phyloP scores from a whole-genome alignment of 2,113 vertebrate genomes.

The Bambusicola thoracicus region DNA sequence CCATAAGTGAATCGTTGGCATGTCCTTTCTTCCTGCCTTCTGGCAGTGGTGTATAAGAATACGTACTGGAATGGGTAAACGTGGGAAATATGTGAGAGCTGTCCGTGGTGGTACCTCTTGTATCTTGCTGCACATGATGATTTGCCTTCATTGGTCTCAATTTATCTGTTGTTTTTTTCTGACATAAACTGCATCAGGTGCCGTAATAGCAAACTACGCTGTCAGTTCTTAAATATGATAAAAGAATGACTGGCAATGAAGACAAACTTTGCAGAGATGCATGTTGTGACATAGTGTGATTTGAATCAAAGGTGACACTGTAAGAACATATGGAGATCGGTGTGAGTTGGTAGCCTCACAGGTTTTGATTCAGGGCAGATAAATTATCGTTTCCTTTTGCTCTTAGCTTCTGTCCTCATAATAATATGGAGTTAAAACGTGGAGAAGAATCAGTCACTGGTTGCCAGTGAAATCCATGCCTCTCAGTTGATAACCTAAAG shows the following conservation, averaged over 20 bases:
- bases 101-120: fast-evolving
- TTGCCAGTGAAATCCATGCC: neutral
- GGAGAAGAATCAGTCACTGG: neutral
- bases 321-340: neutral
- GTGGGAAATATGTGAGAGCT: neutral
- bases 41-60: neutral
- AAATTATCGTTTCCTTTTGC: neutral
- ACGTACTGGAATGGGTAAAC: neutral
- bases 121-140: neutral
- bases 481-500: neutral
- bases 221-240: neutral
- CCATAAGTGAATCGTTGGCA: neutral
- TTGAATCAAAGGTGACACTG: neutral
- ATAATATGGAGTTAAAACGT: neutral
- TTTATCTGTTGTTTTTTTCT: neutral
- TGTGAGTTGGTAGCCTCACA: neutral
- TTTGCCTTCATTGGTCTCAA: neutral
- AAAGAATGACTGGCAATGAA: neutral
- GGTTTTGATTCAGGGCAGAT: neutral
- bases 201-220: neutral
- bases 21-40: conserved; percentile 10
- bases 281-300: neutral
- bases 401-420: neutral
- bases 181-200: neutral
- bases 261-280: neutral